These are phyloP conservation scores for Bombus sibiricus DNA, from an alignment of 1,140 invertebrate genomes.

Conservation along the genomic window DNA sequence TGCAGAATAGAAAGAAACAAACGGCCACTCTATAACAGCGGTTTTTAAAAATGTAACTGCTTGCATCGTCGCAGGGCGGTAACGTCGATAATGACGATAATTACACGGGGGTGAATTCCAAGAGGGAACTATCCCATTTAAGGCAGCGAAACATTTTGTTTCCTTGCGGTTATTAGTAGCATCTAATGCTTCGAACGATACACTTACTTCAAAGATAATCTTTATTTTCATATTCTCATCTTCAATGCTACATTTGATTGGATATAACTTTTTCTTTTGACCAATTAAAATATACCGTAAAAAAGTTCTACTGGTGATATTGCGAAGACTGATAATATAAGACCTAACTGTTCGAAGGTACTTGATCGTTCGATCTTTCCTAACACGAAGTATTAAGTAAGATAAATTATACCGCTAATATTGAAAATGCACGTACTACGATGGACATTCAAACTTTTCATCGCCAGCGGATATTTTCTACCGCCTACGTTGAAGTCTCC, in stretches of 20 bases:
- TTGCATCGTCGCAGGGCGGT: not conserved
- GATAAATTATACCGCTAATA: rapidly evolving
- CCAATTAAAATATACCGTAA: not conserved
- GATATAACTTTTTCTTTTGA: not conserved
- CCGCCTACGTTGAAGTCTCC: not conserved
- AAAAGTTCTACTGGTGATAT: not conserved
- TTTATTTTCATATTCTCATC: not conserved
- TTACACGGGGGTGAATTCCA: not conserved
- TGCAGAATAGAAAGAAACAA: rapidly evolving
- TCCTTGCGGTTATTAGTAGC: rapidly evolving
- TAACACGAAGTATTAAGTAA: not conserved
- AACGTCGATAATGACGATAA: not conserved
- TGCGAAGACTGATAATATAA: no score
- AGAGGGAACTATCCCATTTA: not conserved
- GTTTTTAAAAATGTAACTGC: not conserved
- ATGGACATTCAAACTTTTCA: not conserved
- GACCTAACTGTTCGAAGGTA: not conserved
- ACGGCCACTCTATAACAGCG: rapidly evolving
- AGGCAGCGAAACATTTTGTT: rapidly evolving
- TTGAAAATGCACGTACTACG: not conserved
- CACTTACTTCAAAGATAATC: not conserved
- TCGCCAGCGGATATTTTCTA: not conserved
- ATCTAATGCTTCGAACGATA: not conserved
- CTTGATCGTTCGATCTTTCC: not conserved
- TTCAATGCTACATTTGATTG: no score